Evolutionary conservation across 2,113 vertebrate species (phyloP), one percentile per base, ranked within the genome.

Genomic region (Cebidichthys violaceus): DNA sequence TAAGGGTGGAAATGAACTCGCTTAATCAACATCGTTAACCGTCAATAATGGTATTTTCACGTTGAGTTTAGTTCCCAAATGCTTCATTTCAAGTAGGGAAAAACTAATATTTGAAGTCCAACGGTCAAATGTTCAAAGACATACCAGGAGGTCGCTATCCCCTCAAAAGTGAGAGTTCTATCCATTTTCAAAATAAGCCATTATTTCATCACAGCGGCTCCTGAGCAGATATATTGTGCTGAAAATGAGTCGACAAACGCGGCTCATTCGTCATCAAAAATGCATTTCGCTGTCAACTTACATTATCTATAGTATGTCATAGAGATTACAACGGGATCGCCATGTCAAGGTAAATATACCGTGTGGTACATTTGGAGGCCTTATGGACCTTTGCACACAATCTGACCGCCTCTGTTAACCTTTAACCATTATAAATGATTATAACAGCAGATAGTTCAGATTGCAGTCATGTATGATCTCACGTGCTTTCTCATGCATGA

Each of bases 341-440:
- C 62, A 81, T 57, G 66, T 84, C 20, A 77, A 45, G 54, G 55
- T 81, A 81, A 77, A 91, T 86, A 66, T 66, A 87, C 22, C 52
- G 43, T 81, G 81, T 77, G 22, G 71, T 59, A 82, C 54, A 78
- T 74, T 47, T 75, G 20, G 13, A 88, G 72, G 43, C 57, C 71
- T 64, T 77, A 70, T 37, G 54, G 91, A 94, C 93, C 93, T 94
- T 94, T 94, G 91, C 50, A 81, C 93, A 89, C 77, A 79, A 81
- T 80, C 74, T 84, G 79, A 88, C 61, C 64, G 70, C 31, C 54
- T 81, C 57, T 89, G 91, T 91, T 90, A 92, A 93, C 86, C 85
- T 90, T 93, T 93, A 91, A 89, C 92, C 80, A 82, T 81, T 94
- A 92, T 85, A 92, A 90, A 92, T 75, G 77, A 88, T 85, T 90